These are phyloP conservation scores for Myotis vivesi DNA, from an alignment of 2,797 vertebrate genomes.

Conservation along the genomic window DNA sequence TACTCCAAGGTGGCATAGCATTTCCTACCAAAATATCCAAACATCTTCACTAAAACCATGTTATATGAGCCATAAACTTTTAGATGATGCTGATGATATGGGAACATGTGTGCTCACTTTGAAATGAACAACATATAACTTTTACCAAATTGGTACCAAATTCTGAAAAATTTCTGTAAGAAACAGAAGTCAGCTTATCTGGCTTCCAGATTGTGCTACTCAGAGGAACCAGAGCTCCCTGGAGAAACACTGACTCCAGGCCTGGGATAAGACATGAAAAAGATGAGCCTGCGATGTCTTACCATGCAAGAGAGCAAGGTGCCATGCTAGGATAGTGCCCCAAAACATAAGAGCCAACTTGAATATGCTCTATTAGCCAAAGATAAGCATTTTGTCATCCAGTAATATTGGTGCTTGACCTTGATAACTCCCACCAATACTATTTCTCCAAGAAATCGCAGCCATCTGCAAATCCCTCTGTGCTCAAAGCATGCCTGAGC, in stretches of 20 bases:
- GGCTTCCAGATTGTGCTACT: accelerated
- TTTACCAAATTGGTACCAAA: neutral
- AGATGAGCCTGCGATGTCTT: accelerated
- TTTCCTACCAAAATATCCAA: neutral
- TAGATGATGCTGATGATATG: accelerated
- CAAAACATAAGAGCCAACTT: no score
- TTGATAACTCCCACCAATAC: accelerated
- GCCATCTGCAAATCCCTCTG: neutral
- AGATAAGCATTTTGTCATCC: accelerated
- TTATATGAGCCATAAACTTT: neutral
- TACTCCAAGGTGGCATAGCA: accelerated
- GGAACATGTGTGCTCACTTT: accelerated
- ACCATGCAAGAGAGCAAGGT: neutral
- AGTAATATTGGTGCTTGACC: accelerated
- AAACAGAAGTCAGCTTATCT: neutral
- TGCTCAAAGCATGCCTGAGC: accelerated
- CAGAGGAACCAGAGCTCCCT: neutral
- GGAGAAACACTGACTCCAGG: accelerated
- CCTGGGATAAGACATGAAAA: neutral
- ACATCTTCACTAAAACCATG: neutral
- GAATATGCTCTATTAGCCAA: neutral
- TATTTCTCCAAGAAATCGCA: no score
- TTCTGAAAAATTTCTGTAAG: neutral
- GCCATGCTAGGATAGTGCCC: accelerated
- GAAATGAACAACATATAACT: accelerated